Base-by-base conservation (phyloP, 1,140 invertebrate species). In the Leguminivora glycinivorella region DNA sequence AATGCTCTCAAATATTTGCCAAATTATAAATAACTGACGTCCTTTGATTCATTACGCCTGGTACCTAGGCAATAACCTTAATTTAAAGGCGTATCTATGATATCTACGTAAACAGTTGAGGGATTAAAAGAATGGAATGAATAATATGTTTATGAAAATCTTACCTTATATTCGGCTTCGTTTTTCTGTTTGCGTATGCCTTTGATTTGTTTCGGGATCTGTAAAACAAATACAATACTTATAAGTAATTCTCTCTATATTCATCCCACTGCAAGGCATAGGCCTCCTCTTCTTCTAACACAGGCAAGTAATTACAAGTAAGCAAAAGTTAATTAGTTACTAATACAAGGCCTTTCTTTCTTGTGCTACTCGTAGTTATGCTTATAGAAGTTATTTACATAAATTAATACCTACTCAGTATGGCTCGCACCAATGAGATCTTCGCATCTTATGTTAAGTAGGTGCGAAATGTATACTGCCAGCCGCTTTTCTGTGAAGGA, bases 181-280 rank as follows among this genome's bases (percentile, higher is more conserved):
- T 75, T 70, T 67, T 85, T 87, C 17, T 84, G 77, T 75, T 83
- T 88, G 10, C 78, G 80, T 7, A 83, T 81, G 56, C 76, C 80
- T 77, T 83, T 85, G 67, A 86, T 81, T 29, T 79, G 73, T 63
- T 83, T 88, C 12, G 78, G 79, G 73, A 88, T 85, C 87, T 89
- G 80, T 47, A 82, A 87, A 75, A 68, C 67, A 70, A 74, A 75
- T 14, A 19, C 3, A 56, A 56, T 26, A 56, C 9, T 19, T 7
- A 22, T n/a, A 43, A 10, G 9, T 10, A 34, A 10, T 52, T 52
- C 6, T 47, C 14, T 52, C 47, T n/a, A n/a, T n/a, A n/a, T n/a
- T n/a, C n/a, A n/a, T n/a, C n/a, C n/a, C n/a, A n/a, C n/a, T n/a
- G n/a, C n/a, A n/a, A n/a, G n/a, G n/a, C n/a, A n/a, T n/a, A n/a